Conservation (phyloP, 1,140 invertebrate species). For the Heliconius himera region DNA sequence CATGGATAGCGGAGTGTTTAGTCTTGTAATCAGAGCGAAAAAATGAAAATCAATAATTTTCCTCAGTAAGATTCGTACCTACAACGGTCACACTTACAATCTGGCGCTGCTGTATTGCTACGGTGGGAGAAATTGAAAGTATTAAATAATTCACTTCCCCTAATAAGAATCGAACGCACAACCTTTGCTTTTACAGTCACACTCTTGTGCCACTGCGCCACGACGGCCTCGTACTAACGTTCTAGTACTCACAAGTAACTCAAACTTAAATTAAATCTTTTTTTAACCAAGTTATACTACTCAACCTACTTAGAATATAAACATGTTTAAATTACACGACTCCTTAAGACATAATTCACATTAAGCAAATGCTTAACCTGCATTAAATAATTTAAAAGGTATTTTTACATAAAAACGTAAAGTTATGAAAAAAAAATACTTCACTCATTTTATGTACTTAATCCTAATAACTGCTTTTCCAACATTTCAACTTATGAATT, state of each 20-base stretch:
- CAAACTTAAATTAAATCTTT: background rate
- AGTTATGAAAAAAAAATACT: background rate
- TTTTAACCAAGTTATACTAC: background rate
- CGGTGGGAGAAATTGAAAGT: no score
- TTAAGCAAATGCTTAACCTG: background rate
- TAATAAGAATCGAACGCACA: no score
- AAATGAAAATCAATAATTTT: no score
- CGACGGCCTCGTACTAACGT: no score
- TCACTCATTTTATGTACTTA: background rate
- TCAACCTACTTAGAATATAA: background rate
- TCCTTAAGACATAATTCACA: conserved; percentile 9
- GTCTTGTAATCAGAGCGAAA: no score
- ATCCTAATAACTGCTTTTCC: background rate
- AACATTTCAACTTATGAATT: background rate
- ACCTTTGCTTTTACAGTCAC: no score
- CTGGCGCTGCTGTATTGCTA: no score
- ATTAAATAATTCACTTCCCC: no score
- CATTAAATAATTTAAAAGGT: conserved; percentile 1
- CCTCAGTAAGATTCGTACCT: no score
- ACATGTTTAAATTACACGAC: background rate
- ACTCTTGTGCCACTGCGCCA: no score
- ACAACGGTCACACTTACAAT: no score
- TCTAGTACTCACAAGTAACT: background rate
- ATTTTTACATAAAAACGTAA: background rate
- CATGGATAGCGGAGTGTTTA: no score